phyloP scores from a whole-genome alignment of 2,113 vertebrate genomes.

The Tupaia tana region DNA sequence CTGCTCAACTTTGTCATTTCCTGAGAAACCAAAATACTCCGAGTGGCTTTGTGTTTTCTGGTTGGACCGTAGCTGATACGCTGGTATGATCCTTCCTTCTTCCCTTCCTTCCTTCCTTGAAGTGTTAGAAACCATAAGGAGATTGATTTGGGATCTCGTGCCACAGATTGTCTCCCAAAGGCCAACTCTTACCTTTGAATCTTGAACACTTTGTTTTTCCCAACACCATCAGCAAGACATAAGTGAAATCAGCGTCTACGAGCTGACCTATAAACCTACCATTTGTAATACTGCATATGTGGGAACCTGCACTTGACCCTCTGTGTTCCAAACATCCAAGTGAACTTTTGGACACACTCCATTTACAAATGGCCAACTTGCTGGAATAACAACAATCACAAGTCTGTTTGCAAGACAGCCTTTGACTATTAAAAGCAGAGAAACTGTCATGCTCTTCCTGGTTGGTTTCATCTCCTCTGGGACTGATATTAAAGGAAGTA shows the following conservation, averaged over 20 bases:
- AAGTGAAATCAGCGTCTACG: not conserved
- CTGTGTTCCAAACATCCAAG: not conserved
- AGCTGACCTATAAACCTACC: not conserved
- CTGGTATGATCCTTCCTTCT: not conserved
- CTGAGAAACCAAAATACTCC: conserved; percentile 24
- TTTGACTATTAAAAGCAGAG: conserved; percentile 1
- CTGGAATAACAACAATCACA: conserved; percentile 25
- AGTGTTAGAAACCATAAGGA: not conserved
- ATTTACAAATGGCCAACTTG: conserved; percentile 34
- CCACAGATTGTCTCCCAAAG: not conserved
- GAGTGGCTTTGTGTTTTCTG: not conserved
- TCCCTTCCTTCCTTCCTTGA: not conserved
- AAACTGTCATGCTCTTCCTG: not conserved
- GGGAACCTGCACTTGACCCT: not conserved
- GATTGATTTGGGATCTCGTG: not conserved
- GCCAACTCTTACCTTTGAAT: not conserved
- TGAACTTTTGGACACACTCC: not conserved
- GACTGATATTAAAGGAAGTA: conserved; percentile 7
- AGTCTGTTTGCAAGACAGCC: not conserved
- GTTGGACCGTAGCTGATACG: not conserved
- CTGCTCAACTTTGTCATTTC: not conserved
- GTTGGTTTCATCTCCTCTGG: conserved; percentile 28
- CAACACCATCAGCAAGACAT: not conserved
- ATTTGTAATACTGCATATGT: not conserved
- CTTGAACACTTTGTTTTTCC: not conserved